Conservation (phyloP, 2,113 vertebrate species). For the Phainopepla nitens region DNA sequence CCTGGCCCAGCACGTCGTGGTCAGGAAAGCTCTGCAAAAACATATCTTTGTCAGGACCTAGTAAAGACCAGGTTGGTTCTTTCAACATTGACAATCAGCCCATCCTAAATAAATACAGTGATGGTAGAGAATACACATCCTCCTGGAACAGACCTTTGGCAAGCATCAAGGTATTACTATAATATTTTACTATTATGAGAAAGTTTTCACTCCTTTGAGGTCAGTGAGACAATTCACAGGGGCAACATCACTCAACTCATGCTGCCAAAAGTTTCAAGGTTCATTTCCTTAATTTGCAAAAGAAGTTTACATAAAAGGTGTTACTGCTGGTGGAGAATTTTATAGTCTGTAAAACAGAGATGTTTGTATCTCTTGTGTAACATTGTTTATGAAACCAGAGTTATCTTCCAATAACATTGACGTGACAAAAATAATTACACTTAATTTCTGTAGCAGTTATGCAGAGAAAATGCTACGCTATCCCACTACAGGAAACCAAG, state of each 20-base stretch:
- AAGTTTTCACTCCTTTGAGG: constrained; percentile 1
- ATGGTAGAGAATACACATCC: not conserved
- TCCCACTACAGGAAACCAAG: not conserved
- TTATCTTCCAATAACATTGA: not conserved
- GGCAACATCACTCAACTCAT: not conserved
- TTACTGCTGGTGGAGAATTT: not conserved
- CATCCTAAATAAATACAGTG: not conserved
- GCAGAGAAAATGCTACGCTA: not conserved
- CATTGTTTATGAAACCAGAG: not conserved
- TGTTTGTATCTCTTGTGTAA: not conserved
- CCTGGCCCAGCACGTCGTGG: constrained; percentile 83
- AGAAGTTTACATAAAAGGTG: not conserved
- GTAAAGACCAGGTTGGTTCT: not conserved
- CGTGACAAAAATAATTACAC: not conserved
- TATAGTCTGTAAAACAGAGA: not conserved
- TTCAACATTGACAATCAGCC: not conserved
- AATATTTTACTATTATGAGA: not conserved
- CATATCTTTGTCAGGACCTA: not conserved
- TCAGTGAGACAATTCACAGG: not conserved
- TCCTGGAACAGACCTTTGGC: not conserved
- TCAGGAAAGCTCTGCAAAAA: constrained; percentile 77
- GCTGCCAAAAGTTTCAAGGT: not conserved
- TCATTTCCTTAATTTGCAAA: constrained; percentile 21
- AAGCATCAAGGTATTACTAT: not conserved
- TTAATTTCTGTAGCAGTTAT: not conserved